Percentiles rank a stretch among this genome's conserved stretches.
phyloP scores from a whole-genome alignment of 2,888 invertebrate genomes.

The Archaeoteleia sp. region DNA sequence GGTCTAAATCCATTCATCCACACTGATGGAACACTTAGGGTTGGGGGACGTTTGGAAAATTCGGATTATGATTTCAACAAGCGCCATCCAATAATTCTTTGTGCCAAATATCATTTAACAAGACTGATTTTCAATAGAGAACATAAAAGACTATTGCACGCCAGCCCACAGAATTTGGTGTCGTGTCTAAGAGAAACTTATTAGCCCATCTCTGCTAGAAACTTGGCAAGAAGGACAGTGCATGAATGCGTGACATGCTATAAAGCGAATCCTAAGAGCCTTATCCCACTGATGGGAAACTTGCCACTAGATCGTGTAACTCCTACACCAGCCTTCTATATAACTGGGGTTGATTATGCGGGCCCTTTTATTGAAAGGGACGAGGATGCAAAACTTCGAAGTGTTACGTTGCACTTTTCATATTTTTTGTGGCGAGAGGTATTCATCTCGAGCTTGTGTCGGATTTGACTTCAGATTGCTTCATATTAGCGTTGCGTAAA shows the following conservation, averaged over 20 bases:
- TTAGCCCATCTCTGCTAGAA: slow-evolving; percentile 55
- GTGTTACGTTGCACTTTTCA: slow-evolving; percentile 47
- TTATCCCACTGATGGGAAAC: slow-evolving; percentile 54
- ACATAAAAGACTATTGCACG: slow-evolving; percentile 38
- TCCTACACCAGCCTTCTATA: slow-evolving; percentile 39
- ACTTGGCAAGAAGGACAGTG: slow-evolving; percentile 31
- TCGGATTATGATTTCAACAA: slow-evolving; percentile 2
- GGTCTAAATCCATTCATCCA: not conserved
- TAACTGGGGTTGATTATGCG: slow-evolving; percentile 55
- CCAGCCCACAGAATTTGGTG: slow-evolving; percentile 49
- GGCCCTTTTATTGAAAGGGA: slow-evolving; percentile 46
- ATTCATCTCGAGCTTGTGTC: slow-evolving; percentile 60
- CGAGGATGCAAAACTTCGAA: slow-evolving; percentile 46
- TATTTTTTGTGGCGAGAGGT: slow-evolving; percentile 56
- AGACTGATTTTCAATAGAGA: slow-evolving; percentile 5
- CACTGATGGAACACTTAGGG: not conserved
- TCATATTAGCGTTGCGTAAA: slow-evolving; percentile 54
- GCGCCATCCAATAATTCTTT: slow-evolving; percentile 3
- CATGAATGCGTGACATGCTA: slow-evolving; percentile 47
- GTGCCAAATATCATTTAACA: not conserved
- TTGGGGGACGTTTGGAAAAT: slow-evolving; percentile 2
- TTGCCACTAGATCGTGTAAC: slow-evolving; percentile 49
- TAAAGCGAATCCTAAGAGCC: slow-evolving; percentile 28
- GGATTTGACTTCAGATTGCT: slow-evolving; percentile 52
- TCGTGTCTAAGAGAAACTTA: slow-evolving; percentile 40